Conservation (phyloP, 2,797 vertebrate species). For the Apogon hyalosoma region DNA sequence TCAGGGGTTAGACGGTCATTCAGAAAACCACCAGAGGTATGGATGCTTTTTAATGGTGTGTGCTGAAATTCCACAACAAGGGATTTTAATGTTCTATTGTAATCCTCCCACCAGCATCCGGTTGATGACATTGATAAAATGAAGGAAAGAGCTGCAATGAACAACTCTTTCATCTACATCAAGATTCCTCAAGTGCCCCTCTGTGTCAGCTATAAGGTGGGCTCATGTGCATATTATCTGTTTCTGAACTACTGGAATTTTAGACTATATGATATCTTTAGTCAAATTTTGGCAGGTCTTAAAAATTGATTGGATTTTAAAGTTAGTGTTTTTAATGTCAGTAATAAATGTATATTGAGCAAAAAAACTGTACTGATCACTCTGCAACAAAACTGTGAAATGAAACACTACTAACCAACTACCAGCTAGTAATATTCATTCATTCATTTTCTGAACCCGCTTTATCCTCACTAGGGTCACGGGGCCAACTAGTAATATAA, state of each 20-base stretch:
- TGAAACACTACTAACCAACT: too few relatives aligned
- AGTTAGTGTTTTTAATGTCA: too few relatives aligned
- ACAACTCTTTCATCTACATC: conserved; percentile 99
- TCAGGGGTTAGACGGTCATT: conserved; percentile 96
- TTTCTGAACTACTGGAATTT: background rate
- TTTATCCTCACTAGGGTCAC: too few relatives aligned
- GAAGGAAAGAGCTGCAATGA: conserved; percentile 99
- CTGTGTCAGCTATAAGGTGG: conserved; percentile 98
- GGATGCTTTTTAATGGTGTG: background rate
- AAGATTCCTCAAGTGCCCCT: conserved; percentile 99
- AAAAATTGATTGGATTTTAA: too few relatives aligned
- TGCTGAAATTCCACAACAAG: background rate
- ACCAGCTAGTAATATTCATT: too few relatives aligned
- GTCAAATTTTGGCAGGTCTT: too few relatives aligned
- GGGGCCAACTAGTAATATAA: too few relatives aligned
- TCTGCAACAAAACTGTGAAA: too few relatives aligned
- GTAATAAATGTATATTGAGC: too few relatives aligned
- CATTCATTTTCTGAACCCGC: too few relatives aligned
- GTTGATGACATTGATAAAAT: conserved; percentile 99
- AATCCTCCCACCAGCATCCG: conserved; percentile 85
- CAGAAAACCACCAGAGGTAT: conserved; percentile 95
- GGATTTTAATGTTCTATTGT: background rate
- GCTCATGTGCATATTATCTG: conserved; percentile 13
- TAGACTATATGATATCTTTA: too few relatives aligned
- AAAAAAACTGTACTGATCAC: too few relatives aligned